Evolutionary conservation across 2,797 vertebrate species (phyloP), one percentile per base, ranked within the genome.

Genomic region (Lophotriccus pileatus): DNA sequence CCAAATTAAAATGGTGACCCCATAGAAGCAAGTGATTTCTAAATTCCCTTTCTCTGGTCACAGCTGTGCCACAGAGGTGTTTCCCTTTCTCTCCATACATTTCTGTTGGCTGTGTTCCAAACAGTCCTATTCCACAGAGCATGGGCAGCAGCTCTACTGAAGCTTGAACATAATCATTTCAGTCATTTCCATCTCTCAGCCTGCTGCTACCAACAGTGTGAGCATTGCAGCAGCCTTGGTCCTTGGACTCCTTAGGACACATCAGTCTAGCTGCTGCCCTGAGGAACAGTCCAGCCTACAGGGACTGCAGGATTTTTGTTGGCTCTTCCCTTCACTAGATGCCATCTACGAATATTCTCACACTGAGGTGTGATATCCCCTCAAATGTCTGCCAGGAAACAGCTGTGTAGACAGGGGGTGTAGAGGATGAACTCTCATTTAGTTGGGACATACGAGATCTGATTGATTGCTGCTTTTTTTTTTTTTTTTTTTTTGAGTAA

Each of bases 21-120:
- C 28, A 28, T 0, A 67, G 41, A 76, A 67, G 8, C 10, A 53
- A 76, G 9, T 0, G 0, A 53, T 58, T 79, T 84, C 37, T 82
- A 34, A 49, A 87, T 76, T 44, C 24, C 39, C 13, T 62, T 85
- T 83, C 43, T 59, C 53, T 86, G 25, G 30, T 44, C 68, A 78
- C 49, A 83, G 41, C 32, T 89, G 52, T 47, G 41, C 24, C 82
- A 50, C 5, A 47, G 43, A 80, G 49, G 39, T 53, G n/a, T 25
- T 69, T 92, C 20, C 15, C 55, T 75, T 75, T 86, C 46, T 73
- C 60, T 84, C 24, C 32, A 24, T 24, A 2, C 1, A 0, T 66
- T 84, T 41, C 32, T 83, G 7, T 22, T 83, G 72, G 28, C 8
- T 85, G 12, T 63, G 21, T 41, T 69, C 27, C n/a, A 74, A 47